Evolutionary conservation across 1,140 invertebrate species (phyloP), one percentile per base, ranked within the genome.

Genomic region (Cotesia typhae): DNA sequence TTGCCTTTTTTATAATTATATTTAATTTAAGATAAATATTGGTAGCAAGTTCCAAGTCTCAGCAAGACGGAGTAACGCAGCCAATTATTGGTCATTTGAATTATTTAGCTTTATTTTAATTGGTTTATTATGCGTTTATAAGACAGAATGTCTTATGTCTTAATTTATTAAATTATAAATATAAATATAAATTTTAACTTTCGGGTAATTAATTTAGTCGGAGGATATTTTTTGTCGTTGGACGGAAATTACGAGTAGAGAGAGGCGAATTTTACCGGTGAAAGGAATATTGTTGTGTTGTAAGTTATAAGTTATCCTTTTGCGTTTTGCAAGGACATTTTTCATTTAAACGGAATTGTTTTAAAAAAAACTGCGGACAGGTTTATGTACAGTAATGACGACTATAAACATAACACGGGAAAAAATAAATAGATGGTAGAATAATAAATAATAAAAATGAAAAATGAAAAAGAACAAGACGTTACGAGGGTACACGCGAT

Each of bases 281-380:
- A 61, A 61, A 61, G 59, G 59, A 28, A 57, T 47, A 47, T 47
- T 47, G 53, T n/a, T 61, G 10, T 10, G 41, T 61, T n/a, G 53
- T 20, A 17, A 52, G 41, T 61, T n/a, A 67, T 20, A 17, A 52
- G 55, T 35, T 35, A 12, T 37, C n/a, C 57, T 59, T 37, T 69
- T 20, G 64, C 41, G 64, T 66, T 66, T 51, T 66, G 20, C 52
- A 20, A 17, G 20, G 10, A 66, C 64, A 66, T 66, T 66, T 28
- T 28, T 66, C 41, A 55, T 67, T 52, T 14, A 28, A n/a, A 9
- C 14, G 0, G 28, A 51, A 4, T 12, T 55, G 35, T 20, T 28
- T 9, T 37, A 71, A 65, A 60, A 65, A 51, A n/a, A 71, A 41
- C 55, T 63, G 70, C n/a, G 9, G 70, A 71, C 70, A 71, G 51